phyloP scores from a whole-genome alignment of 2,113 vertebrate genomes.

The Aptenodytes forsteri region DNA sequence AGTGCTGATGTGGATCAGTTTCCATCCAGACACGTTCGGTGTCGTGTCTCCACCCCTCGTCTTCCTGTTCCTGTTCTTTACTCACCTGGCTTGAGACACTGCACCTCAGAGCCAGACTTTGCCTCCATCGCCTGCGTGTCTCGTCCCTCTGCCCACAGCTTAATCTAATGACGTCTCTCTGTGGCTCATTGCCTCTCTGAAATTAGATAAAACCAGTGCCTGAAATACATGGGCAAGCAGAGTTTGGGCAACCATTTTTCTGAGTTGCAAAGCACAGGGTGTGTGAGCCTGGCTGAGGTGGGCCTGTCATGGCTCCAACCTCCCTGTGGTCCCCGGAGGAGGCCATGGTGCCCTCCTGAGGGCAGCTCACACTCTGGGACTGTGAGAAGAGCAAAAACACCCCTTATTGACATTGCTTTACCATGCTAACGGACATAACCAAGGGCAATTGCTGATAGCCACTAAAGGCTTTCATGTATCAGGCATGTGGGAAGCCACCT shows the following conservation, averaged over 20 bases:
- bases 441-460: background rate
- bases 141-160: background rate
- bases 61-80: background rate
- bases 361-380: background rate
- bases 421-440: background rate
- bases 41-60: background rate
- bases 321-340: background rate
- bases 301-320: background rate
- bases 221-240: background rate
- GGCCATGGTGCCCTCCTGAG: background rate
- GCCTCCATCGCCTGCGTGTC: background rate
- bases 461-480: background rate
- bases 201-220: background rate
- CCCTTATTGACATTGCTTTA: background rate
- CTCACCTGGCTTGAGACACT: background rate
- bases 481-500: background rate
- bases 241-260: background rate
- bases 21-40: background rate
- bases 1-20: background rate
- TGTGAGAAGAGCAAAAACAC: background rate
- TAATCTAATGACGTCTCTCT: fast-evolving
- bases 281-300: background rate
- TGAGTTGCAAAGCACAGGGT: background rate
- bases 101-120: background rate
- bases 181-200: background rate